Conservation (phyloP, 2,888 invertebrate genomes). For the Seira ritae region DNA sequence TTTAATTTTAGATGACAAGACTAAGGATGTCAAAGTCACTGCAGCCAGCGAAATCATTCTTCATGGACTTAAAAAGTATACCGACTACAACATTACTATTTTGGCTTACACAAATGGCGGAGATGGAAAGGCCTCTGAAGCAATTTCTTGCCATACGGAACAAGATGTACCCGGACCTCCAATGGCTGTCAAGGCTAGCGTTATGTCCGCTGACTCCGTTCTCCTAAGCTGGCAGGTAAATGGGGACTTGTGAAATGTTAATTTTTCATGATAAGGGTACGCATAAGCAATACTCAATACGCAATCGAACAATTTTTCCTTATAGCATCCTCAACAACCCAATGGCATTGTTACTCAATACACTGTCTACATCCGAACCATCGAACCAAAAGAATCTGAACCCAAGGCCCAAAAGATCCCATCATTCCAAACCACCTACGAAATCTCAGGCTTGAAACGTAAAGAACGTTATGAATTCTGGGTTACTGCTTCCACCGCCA, state of each 20-base stretch:
- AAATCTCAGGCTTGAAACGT: conserved; percentile 88
- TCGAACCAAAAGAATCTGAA: conserved; percentile 71
- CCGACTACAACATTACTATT: conserved; percentile 98
- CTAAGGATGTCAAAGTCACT: conserved; percentile 93
- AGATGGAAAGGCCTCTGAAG: conserved; percentile 91
- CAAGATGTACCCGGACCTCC: conserved; percentile 97
- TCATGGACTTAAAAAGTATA: conserved; percentile 95
- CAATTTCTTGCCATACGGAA: conserved; percentile 95
- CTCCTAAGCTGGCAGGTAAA: conserved; percentile 89
- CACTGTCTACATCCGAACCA: conserved; percentile 83
- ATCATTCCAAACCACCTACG: conserved; percentile 90
- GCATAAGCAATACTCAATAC: too few relatives aligned
- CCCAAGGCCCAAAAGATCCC: conserved; percentile 79
- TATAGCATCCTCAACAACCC: conserved; percentile 92
- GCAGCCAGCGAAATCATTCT: conserved; percentile 94
- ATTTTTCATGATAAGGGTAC: too few relatives aligned
- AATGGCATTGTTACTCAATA: conserved; percentile 96
- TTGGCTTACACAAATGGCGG: conserved; percentile 96
- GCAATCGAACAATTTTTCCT: too few relatives aligned
- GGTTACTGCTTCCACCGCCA: conserved; percentile 95
- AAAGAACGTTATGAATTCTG: conserved; percentile 93
- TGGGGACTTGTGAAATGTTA: background rate
- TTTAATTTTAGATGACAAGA: conserved; percentile 84
- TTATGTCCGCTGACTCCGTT: conserved; percentile 93
- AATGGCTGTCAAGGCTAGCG: conserved; percentile 92